Evolutionary conservation across 2,797 vertebrate species (phyloP).

Genomic region (Bucorvus abyssinicus): DNA sequence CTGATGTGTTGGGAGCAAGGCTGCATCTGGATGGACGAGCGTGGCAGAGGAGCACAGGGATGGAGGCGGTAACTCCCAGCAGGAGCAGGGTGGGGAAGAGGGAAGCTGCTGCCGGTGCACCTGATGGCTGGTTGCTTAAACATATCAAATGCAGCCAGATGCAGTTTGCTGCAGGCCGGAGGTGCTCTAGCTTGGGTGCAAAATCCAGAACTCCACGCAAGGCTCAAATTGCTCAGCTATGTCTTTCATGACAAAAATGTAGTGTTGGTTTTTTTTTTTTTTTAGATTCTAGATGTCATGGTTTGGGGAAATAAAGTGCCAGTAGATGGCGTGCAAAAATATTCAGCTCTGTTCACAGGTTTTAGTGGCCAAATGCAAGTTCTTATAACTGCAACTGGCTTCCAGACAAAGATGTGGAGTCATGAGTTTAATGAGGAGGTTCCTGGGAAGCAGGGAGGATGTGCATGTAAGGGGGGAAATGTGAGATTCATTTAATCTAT

Average conservation of each 20-base stretch:
- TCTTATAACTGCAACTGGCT: neutral
- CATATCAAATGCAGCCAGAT: neutral
- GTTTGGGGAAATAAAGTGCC: neutral
- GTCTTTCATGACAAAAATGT: neutral
- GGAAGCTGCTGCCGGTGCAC: neutral
- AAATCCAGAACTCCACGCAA: neutral
- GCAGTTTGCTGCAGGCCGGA: neutral
- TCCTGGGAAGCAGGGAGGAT: neutral
- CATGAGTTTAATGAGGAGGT: neutral
- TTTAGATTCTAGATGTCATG: neutral
- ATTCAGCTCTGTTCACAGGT: neutral
- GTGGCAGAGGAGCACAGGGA: neutral
- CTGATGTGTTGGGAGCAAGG: neutral
- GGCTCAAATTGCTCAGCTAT: neutral
- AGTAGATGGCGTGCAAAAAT: slow-evolving; percentile 59
- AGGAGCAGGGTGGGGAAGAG: neutral
- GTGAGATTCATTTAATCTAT: neutral
- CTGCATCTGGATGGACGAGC: neutral
- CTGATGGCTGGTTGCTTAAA: neutral
- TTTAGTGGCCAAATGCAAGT: neutral
- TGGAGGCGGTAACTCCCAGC: neutral
- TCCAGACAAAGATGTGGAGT: neutral
- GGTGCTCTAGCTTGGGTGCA: neutral
- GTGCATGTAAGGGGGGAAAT: neutral
- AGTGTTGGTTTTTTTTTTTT: neutral